These are phyloP conservation scores for Phylloscopus collybita DNA, from an alignment of 2,797 vertebrate genomes.

Conservation along the genomic window DNA sequence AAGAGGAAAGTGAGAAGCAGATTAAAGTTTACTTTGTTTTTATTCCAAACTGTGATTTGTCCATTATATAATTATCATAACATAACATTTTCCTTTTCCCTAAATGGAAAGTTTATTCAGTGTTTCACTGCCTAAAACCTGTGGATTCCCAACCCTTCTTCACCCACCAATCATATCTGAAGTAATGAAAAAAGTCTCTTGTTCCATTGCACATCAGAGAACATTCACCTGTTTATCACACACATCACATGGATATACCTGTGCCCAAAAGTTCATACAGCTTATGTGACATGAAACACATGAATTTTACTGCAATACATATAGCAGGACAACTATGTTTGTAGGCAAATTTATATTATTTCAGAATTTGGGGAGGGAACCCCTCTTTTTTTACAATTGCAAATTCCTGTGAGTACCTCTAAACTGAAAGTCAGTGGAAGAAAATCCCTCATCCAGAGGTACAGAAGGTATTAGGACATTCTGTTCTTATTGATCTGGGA, in stretches of 20 bases:
- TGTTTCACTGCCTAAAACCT: background rate
- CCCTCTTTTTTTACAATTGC: background rate
- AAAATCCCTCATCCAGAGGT: constrained; percentile 51
- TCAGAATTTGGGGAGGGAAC: constrained; percentile 11
- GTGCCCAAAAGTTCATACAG: background rate
- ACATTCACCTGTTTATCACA: background rate
- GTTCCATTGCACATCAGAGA: background rate
- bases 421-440: constrained; percentile 55
- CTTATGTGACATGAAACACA: background rate
- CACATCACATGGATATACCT: background rate
- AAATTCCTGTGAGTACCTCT: constrained; percentile 25
- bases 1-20: background rate
- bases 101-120: background rate
- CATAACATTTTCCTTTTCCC: background rate
- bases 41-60: background rate
- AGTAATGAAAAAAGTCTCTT: background rate
- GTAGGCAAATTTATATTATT: background rate
- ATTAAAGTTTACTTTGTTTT: background rate
- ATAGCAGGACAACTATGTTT: background rate
- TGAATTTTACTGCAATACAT: constrained; percentile 46
- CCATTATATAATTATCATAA: background rate
- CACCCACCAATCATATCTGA: background rate
- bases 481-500: constrained; percentile 41
- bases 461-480: constrained; percentile 12
- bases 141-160: background rate